Base-by-base conservation (phyloP, 2,797 vertebrate species). In the Coluber constrictor region DNA sequence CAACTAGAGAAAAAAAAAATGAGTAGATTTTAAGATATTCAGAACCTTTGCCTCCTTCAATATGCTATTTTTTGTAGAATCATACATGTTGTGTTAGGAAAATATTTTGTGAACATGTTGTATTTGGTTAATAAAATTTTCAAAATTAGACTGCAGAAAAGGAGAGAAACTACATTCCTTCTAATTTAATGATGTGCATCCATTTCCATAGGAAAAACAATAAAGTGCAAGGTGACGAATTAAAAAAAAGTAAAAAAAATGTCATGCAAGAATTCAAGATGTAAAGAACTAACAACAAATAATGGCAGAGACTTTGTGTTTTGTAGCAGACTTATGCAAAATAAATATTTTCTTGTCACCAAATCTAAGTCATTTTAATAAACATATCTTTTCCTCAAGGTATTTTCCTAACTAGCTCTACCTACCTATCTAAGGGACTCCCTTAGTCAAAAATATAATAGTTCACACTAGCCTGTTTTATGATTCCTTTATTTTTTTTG, bases 1-100 rank as follows among this genome's bases (percentile, higher is more conserved):
- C 63, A 98, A 97, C 99, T 99, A 95, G 56, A 94, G 18, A 90
- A 13, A 87, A 12, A 12, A 54, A 25, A 18, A 43, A 10, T 0
- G 4, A 3, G 10, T 29, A 87, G 27, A 83, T 63, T 66, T 86
- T 63, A 90, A 63, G 15, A 25, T 86, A 86, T 32, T 18, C 25
- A 47, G 4, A 57, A 90, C 18, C 55, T 29, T n/a, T 32, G 70
- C 37, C 2, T 54, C 79, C 6, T 54, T 47, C 27, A 60, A 37
- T 32, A 74, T 47, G 4, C 66, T 18, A 27, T 29, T 55, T 57
- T 63, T 54, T 37, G 15, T 90, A 63, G 20, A 83, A 47, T 83
- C 20, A 12, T 25, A 47, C 37, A 83, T 47, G 60, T 91, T 12
- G 54, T 0, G 0, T 54, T 87, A 86, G 10, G 61, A 95, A 23